Evolutionary conservation across 2,113 vertebrate genomes (phyloP), one percentile per base, ranked within the genome.

Genomic region (Paraplagusia blochii): DNA sequence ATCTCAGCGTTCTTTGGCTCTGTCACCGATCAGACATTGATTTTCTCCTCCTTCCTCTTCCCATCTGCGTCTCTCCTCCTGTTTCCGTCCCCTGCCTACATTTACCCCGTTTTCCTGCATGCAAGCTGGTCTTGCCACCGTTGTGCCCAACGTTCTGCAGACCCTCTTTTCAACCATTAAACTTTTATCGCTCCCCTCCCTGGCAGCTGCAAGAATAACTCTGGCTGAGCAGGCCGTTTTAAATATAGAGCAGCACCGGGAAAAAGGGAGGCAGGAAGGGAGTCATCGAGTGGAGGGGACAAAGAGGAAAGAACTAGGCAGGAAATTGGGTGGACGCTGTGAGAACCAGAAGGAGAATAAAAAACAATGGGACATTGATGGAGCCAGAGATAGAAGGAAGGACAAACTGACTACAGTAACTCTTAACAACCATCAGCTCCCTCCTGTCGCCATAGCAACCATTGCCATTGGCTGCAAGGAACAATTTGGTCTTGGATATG

Each of bases 121-220:
- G 76, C 76, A 71, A 72, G 76, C 61, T 54, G 59, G 54, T 58
- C 61, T 51, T 63, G 74, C 83, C 2, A 53, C 83, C 1, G 54
- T 63, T 64, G 87, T 65, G 82, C 79, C 75, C 71, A 67, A 78
- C 83, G 83, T 77, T 83, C 85, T 68, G 85, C 88, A 83, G 80
- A 83, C 74, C 66, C 66, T 44, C 74, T 79, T 88, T 82, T 86
- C 70, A 65, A 79, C 76, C 82, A 90, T 90, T 89, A 90, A 89
- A 90, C 80, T 90, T 91, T 88, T 85, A 91, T 86, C 71, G 47
- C 62, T 80, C 77, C 83, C 76, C 79, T 88, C 81, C 85, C 80
- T 74, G 51, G 82, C 85, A 88, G 82, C 82, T 87, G 82, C 82
- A 82, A 86, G 87, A 89, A 89, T 86, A 90, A 90, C 88, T 88